Conservation (phyloP, 2,888 invertebrate genomes). For the Agrotis exclamationis region DNA sequence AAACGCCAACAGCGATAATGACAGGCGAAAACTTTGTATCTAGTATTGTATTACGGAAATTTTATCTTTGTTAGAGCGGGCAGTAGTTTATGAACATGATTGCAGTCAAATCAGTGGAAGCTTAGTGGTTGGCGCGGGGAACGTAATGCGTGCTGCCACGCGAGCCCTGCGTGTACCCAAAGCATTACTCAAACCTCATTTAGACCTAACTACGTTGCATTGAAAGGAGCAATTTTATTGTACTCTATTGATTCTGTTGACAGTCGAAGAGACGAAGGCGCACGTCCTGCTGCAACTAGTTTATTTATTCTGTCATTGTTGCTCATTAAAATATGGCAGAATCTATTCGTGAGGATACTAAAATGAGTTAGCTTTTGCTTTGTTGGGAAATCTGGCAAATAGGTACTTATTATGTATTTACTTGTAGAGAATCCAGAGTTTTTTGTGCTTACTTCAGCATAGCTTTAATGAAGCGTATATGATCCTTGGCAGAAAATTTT, state of each 20-base stretch:
- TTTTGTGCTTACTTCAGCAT: background rate
- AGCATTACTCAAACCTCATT: constrained; percentile 90
- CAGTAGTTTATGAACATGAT: constrained; percentile 65
- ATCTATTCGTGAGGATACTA: constrained; percentile 59
- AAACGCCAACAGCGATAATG: constrained; percentile 58
- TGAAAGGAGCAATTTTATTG: constrained; percentile 89
- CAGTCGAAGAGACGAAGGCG: constrained; percentile 76
- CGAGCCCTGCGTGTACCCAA: constrained; percentile 84
- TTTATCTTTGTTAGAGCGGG: constrained; percentile 62
- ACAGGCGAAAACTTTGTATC: constrained; percentile 61
- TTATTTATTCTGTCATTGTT: constrained; percentile 80
- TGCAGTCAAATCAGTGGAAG: constrained; percentile 73
- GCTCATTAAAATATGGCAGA: constrained; percentile 77
- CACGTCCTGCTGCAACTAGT: constrained; percentile 78
- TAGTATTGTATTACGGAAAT: constrained; percentile 67
- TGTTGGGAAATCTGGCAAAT: background rate
- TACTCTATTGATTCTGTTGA: constrained; percentile 89
- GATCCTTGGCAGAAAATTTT: background rate
- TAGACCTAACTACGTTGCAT: constrained; percentile 88
- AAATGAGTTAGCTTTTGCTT: constrained; percentile 4
- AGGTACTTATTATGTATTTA: too few species aligned
- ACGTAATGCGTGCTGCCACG: constrained; percentile 83
- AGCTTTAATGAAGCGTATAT: too few species aligned
- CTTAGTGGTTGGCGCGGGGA: constrained; percentile 69
- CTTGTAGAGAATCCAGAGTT: background rate